phyloP scores from a whole-genome alignment of 2,888 invertebrate species.

The Nesidiocoris tenuis region DNA sequence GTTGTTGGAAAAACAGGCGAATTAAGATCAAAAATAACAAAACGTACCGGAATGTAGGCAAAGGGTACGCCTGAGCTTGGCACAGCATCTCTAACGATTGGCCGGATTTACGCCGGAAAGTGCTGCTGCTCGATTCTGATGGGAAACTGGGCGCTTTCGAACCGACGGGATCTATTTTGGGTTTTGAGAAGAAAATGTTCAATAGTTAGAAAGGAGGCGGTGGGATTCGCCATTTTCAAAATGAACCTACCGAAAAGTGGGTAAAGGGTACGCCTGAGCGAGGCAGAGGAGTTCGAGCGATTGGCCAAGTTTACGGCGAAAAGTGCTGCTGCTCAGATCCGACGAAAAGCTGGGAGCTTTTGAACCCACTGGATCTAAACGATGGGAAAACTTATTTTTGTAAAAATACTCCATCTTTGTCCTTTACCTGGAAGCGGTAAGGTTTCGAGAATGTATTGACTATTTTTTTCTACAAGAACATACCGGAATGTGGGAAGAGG shows the following conservation, averaged over 20 bases:
- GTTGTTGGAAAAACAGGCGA: background rate
- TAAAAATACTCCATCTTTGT: background rate
- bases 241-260: conserved; percentile 58
- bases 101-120: conserved; percentile 24
- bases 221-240: too few species aligned
- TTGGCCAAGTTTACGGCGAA: conserved; percentile 52
- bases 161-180: conserved; percentile 59
- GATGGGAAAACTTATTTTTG: too few species aligned
- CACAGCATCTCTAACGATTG: conserved; percentile 55
- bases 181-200: too few species aligned
- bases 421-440: too few species aligned
- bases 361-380: conserved; percentile 68
- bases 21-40: conserved; percentile 22
- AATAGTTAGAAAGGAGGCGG: too few species aligned
- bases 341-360: conserved; percentile 66
- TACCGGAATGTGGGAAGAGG: conserved; percentile 62
- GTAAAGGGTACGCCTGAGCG: conserved; percentile 62
- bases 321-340: conserved; percentile 52
- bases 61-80: conserved; percentile 70
- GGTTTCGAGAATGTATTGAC: background rate
- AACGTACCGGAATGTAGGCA: conserved; percentile 61
- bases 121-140: conserved; percentile 52
- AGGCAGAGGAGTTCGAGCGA: conserved; percentile 56
- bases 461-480: background rate
- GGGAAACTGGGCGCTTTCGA: conserved; percentile 64